These are phyloP conservation scores for Ryuthela nishihirai DNA, from an alignment of 2,888 invertebrate genomes.

Conservation along the genomic window DNA sequence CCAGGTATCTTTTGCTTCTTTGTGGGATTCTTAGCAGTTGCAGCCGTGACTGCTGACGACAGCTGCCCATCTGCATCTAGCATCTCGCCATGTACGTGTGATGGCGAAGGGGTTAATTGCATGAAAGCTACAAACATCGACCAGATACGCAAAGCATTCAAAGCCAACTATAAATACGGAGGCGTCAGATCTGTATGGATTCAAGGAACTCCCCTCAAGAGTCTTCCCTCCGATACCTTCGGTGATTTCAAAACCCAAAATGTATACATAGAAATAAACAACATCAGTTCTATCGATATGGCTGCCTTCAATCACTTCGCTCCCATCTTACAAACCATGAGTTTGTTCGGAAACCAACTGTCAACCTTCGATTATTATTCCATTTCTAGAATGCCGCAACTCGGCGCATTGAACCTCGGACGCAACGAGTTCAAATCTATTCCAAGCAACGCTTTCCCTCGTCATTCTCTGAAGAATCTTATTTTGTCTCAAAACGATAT, in stretches of 20 bases:
- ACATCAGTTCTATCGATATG: conserved; percentile 12
- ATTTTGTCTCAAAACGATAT: conserved; percentile 27
- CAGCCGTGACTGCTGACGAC: conserved; percentile 8
- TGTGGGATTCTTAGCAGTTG: background rate
- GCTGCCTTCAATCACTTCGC: conserved; percentile 15
- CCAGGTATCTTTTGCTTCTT: too few relatives aligned
- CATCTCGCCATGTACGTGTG: conserved; percentile 32
- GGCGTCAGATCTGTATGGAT: conserved; percentile 26
- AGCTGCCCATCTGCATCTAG: conserved; percentile 19
- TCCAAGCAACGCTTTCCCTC: conserved; percentile 17
- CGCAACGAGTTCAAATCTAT: conserved; percentile 15
- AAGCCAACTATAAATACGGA: conserved; percentile 22
- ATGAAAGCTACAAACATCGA: conserved; percentile 14
- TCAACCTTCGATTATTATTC: conserved; percentile 2
- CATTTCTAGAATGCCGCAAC: background rate
- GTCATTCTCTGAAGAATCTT: conserved; percentile 2
- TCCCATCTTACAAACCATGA: conserved; percentile 7
- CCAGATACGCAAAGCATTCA: conserved; percentile 19
- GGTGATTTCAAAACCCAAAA: conserved; percentile 16
- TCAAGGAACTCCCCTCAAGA: conserved; percentile 29
- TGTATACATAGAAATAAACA: conserved; percentile 28
- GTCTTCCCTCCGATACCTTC: conserved; percentile 20
- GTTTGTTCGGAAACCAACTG: conserved; percentile 31
- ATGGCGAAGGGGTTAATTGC: conserved; percentile 36
- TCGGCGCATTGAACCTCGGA: conserved; percentile 15